These are phyloP conservation scores for Athripsodes cinereus DNA, from an alignment of 2,888 invertebrate genomes.

Conservation along the genomic window DNA sequence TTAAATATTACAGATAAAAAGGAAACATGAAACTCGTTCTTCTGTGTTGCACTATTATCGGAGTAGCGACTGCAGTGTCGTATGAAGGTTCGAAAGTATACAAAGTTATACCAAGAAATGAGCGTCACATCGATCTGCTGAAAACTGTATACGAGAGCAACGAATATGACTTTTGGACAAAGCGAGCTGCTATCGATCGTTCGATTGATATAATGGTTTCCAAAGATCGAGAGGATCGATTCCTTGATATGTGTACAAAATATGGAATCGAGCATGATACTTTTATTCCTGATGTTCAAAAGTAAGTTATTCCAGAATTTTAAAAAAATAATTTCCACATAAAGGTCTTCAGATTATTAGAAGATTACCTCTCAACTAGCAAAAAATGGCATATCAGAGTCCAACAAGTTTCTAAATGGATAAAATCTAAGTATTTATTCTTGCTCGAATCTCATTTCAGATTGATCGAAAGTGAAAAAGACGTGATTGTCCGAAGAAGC, in stretches of 20 bases:
- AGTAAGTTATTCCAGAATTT: slow-evolving; percentile 44
- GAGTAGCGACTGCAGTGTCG: background rate
- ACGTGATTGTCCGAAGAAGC: background rate
- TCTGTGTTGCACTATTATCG: background rate
- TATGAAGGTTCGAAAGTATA: slow-evolving; percentile 50
- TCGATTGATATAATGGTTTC: slow-evolving; percentile 48
- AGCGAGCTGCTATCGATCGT: slow-evolving; percentile 37
- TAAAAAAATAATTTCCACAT: too few species aligned
- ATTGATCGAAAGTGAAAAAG: background rate
- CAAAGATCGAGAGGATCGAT: slow-evolving; percentile 36
- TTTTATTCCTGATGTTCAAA: slow-evolving; percentile 45
- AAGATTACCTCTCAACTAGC: too few species aligned
- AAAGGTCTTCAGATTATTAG: too few species aligned
- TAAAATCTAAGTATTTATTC: too few species aligned
- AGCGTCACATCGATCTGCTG: slow-evolving; percentile 47
- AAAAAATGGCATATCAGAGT: too few species aligned
- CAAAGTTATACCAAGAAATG: slow-evolving; percentile 46
- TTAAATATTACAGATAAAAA: too few species aligned
- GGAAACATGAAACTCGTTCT: background rate
- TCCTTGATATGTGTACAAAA: slow-evolving; percentile 36
- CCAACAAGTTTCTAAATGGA: too few species aligned
- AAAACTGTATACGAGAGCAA: slow-evolving; percentile 37
- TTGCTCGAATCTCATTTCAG: too few species aligned
- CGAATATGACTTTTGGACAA: slow-evolving; percentile 45
- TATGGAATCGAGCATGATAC: slow-evolving; percentile 40